phyloP scores from a whole-genome alignment of 2,888 invertebrate species.

The Eugnorisma glareosa region DNA sequence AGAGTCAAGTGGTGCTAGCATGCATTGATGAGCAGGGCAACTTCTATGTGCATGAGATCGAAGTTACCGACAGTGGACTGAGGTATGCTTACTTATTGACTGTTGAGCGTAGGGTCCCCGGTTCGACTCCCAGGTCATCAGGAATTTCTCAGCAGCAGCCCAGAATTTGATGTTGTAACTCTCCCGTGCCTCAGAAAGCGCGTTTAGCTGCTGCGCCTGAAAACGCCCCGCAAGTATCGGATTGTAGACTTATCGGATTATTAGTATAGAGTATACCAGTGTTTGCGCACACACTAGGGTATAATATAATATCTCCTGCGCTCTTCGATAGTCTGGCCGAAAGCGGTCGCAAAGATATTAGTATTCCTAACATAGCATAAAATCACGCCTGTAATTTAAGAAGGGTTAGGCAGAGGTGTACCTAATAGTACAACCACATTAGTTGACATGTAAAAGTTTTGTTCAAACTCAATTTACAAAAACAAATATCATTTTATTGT shows the following conservation, averaged over 20 bases:
- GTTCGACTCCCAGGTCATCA: background rate
- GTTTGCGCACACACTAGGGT: background rate
- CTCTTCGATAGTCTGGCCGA: too few species aligned
- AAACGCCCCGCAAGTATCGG: background rate
- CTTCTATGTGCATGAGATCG: conserved; percentile 95
- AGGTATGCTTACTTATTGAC: conserved; percentile 81
- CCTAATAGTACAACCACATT: too few species aligned
- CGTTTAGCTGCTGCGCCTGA: background rate
- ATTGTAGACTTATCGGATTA: background rate
- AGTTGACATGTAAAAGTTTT: too few species aligned
- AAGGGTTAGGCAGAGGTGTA: too few species aligned
- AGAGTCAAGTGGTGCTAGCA: conserved; percentile 94
- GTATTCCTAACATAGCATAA: background rate
- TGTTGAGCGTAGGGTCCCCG: background rate
- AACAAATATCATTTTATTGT: background rate
- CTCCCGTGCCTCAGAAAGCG: background rate
- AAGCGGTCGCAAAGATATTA: too few species aligned
- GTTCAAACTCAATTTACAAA: background rate
- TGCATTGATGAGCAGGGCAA: conserved; percentile 96
- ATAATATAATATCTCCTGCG: background rate
- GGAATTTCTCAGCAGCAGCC: background rate
- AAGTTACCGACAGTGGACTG: conserved; percentile 90
- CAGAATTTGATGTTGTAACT: background rate
- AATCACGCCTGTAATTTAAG: background rate
- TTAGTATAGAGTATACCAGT: background rate